Percentiles rank a stretch among this genome's conserved stretches.
Conservation (phyloP, 1,140 invertebrate species). For the Euwallacea fornicatus region DNA sequence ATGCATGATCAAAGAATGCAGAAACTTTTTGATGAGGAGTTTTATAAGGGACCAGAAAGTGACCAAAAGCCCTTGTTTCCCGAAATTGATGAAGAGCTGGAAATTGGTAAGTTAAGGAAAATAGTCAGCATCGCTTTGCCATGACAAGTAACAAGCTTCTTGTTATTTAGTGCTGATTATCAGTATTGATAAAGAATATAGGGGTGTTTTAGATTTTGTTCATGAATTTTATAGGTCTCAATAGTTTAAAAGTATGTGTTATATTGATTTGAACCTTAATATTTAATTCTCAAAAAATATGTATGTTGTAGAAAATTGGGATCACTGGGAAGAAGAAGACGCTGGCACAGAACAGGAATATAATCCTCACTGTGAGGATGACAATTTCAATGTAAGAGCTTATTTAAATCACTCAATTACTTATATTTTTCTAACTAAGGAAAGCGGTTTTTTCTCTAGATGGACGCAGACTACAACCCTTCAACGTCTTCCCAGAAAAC, state of each 20-base stretch:
- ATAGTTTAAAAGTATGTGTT: no score
- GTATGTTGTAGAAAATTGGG: slow-evolving; percentile 69
- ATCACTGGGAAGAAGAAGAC: slow-evolving; percentile 62
- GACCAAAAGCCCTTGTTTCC: slow-evolving; percentile 79
- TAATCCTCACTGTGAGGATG: slow-evolving; percentile 73
- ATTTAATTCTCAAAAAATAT: slow-evolving; percentile 10
- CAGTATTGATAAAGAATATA: no score
- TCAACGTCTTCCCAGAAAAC: slow-evolving; percentile 49
- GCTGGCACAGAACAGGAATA: slow-evolving; percentile 42
- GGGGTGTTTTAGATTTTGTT: no score
- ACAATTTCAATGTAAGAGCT: slow-evolving; percentile 72
- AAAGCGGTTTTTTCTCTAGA: slow-evolving; percentile 58
- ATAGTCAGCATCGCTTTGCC: not conserved
- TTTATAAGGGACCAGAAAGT: slow-evolving; percentile 74
- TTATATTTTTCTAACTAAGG: no score
- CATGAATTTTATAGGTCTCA: no score
- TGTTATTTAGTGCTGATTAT: no score
- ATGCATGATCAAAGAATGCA: slow-evolving; percentile 88
- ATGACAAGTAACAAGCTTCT: not conserved
- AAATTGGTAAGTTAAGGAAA: slow-evolving; percentile 55
- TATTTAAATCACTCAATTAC: not conserved
- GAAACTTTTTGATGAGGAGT: slow-evolving; percentile 83
- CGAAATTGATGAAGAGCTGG: slow-evolving; percentile 75
- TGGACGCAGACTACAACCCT: slow-evolving; percentile 86
- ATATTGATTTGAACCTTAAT: no score